Evolutionary conservation across 2,888 invertebrate species (phyloP), one percentile per base, ranked within the genome.

Genomic region (Beris chalybata): DNA sequence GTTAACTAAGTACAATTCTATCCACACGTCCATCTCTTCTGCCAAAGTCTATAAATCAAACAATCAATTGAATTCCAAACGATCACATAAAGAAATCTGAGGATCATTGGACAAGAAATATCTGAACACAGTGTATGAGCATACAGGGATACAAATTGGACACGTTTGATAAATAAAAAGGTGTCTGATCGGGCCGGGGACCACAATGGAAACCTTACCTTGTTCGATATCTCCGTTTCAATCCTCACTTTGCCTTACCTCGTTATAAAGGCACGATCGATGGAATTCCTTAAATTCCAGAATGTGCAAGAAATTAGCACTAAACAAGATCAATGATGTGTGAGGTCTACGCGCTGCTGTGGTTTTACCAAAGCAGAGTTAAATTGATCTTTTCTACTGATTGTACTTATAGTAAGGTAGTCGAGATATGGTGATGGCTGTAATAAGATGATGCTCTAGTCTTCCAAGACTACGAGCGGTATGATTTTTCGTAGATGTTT

Each of bases 21-120:
- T 63, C 59, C 59, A 52, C 63, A 44, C 54, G 64, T 64, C 44
- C 54, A 64, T 54, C 53, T 38, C 9, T 64, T 31, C 54, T 54
- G 54, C 44, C 55, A 45, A 48, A 55, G 64, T 55, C 77, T 76
- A 77, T 77, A 77, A 77, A 77, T 77, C 77, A 78, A 77, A 76
- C 77, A 76, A 78, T 77, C 78, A 78, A 77, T 77, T 78, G 76
- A 77, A 76, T 76, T 78, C 77, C 78, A 73, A 74, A 74, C 72
- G 75, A 76, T 77, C 77, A 77, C 76, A 65, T 69, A 54, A 65
- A 63, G 67, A 65, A 47, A 59, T 65, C 15, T 56, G 45, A n/a
- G 55, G 65, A 56, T 65, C 52, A 65, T 56, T 61, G 55, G 65
- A 67, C 66, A 67, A 56, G 54, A 65, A 69, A 67, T 64, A 67